Base-by-base conservation (phyloP, 2,797 vertebrate species). In the Hafferia zeledoni region DNA sequence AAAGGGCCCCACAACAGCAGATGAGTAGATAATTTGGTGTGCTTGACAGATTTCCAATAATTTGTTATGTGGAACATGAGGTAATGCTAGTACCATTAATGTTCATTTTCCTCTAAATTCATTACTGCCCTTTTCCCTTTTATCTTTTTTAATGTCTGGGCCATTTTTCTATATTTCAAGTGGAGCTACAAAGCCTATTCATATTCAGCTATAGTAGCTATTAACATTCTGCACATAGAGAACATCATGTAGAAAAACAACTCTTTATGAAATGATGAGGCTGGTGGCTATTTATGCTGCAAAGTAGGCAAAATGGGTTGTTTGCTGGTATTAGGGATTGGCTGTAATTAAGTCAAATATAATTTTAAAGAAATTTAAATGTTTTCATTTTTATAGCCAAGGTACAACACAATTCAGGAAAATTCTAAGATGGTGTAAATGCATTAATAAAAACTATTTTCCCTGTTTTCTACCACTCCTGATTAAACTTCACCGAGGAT, bases 21-120 rank as follows among this genome's bases (percentile, higher is more conserved):
- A 99, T 97, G 98, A 99, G 99, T 99, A 99, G 99, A 99, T 99
- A 99, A 99, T 99, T 99, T 99, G 99, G 99, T 99, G 99, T 99
- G 99, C 99, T 99, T 99, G 99, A 99, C 99, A 99, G 99, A 99
- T 99, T 99, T 99, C 99, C 99, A 99, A 99, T 99, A 99, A 99
- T 99, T 99, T 99, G 99, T 99, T 99, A 99, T 99, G 99, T 99
- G 99, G 99, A 99, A 99, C 99, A 99, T 98, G 98, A 99, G 96
- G 99, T 99, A 99, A 99, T 99, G 99, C 98, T 99, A 99, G 99
- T 98, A 98, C 99, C 99, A 99, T 99, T 99, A 99, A 99, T 99
- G 99, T 99, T 99, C 99, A 99, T 99, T 99, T 99, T 99, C 99
- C 99, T 99, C 99, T 99, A 99, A 99, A 99, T 99, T 99, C 99